phyloP scores from a whole-genome alignment of 2,888 invertebrate genomes.

The Hirtodrosophila cameraria region DNA sequence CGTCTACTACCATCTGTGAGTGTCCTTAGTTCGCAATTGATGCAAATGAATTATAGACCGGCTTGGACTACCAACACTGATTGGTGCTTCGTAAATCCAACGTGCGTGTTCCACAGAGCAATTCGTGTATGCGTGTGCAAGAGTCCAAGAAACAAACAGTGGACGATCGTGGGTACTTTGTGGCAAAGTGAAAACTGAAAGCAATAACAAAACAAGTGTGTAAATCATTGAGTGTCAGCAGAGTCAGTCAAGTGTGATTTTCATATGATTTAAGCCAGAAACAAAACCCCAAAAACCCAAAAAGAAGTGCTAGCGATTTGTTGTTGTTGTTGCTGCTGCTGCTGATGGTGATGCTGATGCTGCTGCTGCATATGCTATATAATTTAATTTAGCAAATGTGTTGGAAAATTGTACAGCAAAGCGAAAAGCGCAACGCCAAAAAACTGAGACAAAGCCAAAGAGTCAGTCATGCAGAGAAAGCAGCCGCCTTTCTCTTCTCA shows the following conservation, averaged over 20 bases:
- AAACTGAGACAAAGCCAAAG: conserved; percentile 37
- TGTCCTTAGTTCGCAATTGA: conserved; percentile 35
- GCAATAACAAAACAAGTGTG: conserved; percentile 32
- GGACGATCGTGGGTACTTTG: conserved; percentile 49
- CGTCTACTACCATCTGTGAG: conserved; percentile 33
- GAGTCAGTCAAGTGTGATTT: conserved; percentile 68
- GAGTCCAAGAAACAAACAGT: conserved; percentile 12
- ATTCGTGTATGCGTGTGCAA: conserved; percentile 10
- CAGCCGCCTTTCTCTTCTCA: conserved; percentile 35
- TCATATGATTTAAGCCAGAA: conserved; percentile 63
- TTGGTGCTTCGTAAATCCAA: conserved; percentile 28
- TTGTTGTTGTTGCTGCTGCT: conserved; percentile 5
- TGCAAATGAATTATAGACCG: conserved; percentile 40
- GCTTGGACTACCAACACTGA: conserved; percentile 29
- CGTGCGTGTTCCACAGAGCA: conserved; percentile 22
- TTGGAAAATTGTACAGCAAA: conserved; percentile 74
- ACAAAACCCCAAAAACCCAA: conserved; percentile 17
- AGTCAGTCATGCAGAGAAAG: conserved; percentile 29
- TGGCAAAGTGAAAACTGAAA: conserved; percentile 39
- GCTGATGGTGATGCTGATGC: conserved; percentile 8
- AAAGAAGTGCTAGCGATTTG: conserved; percentile 34
- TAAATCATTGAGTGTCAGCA: conserved; percentile 72
- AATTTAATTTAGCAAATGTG: conserved; percentile 79
- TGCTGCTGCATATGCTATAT: conserved; percentile 61
- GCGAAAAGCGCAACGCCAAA: conserved; percentile 46